phyloP scores from a whole-genome alignment of 2,888 invertebrate genomes.

The Scaptomyza cyrtandrae region DNA sequence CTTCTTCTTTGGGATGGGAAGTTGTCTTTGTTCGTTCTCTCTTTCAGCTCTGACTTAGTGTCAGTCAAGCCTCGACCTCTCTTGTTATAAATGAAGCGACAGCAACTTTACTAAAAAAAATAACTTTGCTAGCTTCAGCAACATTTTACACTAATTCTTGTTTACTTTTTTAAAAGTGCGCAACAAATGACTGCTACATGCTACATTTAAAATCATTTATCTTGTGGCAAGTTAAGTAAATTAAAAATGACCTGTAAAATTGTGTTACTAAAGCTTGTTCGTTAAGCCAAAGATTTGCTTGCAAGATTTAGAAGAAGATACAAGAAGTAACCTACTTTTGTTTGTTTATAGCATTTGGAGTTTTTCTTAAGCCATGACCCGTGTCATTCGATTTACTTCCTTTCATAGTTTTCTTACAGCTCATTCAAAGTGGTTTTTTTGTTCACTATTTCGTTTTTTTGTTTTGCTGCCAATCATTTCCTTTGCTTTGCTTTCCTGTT shows the following conservation, averaged over 20 bases:
- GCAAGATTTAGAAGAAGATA: no score
- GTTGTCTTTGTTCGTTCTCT: constrained; percentile 28
- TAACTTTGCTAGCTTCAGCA: constrained; percentile 20
- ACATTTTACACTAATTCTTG: constrained; percentile 67
- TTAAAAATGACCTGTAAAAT: not conserved
- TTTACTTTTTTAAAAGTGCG: constrained; percentile 63
- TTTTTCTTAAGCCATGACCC: no score
- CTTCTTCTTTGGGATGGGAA: not conserved
- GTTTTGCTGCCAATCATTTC: constrained; percentile 21
- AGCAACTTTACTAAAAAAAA: constrained; percentile 23
- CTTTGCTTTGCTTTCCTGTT: not conserved
- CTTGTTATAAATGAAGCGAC: constrained; percentile 67
- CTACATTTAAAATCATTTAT: constrained; percentile 51
- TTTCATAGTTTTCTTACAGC: not conserved
- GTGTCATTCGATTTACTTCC: no score
- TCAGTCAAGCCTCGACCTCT: constrained; percentile 37
- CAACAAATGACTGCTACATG: constrained; percentile 59
- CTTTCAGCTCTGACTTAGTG: constrained; percentile 38
- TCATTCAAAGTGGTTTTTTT: constrained; percentile 51
- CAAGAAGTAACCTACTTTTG: not conserved
- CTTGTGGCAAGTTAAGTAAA: constrained; percentile 21
- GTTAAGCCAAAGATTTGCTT: no score
- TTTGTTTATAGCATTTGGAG: not conserved
- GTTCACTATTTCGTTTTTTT: not conserved
- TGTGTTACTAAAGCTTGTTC: not conserved